Conservation (phyloP, 2,113 vertebrate genomes). For the Amia ocellicauda region DNA sequence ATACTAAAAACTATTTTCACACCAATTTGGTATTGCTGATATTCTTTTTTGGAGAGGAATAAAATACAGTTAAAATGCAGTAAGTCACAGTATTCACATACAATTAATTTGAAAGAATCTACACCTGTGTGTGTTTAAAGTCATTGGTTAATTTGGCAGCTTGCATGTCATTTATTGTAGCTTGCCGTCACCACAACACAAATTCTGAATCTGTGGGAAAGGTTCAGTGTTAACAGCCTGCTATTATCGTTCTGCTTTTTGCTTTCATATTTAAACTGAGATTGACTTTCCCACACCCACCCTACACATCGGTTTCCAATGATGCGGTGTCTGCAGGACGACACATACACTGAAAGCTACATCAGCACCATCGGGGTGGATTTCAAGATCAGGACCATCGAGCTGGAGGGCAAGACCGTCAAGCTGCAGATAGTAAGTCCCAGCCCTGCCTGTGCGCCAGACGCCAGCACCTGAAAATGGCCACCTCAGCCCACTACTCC, state of each 20-base stretch:
- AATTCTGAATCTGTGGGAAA: neutral
- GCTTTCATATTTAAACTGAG: neutral
- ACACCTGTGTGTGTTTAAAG: no score
- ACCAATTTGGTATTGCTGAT: no score
- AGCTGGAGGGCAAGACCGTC: constrained; percentile 95
- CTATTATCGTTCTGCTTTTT: neutral
- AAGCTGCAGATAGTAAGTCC: constrained; percentile 96
- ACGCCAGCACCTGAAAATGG: no score
- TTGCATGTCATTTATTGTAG: neutral
- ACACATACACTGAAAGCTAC: constrained; percentile 97
- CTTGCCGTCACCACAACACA: neutral
- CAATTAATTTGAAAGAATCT: no score
- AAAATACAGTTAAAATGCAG: no score
- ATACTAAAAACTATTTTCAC: no score
- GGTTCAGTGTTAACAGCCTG: constrained; percentile 1
- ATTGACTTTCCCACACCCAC: neutral
- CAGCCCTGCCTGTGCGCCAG: neutral
- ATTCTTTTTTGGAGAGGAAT: no score
- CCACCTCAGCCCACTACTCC: no score
- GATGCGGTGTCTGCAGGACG: constrained; percentile 68
- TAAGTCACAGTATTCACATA: no score
- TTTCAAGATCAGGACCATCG: constrained; percentile 97
- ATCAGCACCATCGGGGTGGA: constrained; percentile 98
- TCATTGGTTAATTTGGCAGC: neutral
- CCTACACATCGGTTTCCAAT: neutral